These are phyloP conservation scores for Panulirus ornatus DNA, from an alignment of 1,140 invertebrate species.

Conservation along the genomic window DNA sequence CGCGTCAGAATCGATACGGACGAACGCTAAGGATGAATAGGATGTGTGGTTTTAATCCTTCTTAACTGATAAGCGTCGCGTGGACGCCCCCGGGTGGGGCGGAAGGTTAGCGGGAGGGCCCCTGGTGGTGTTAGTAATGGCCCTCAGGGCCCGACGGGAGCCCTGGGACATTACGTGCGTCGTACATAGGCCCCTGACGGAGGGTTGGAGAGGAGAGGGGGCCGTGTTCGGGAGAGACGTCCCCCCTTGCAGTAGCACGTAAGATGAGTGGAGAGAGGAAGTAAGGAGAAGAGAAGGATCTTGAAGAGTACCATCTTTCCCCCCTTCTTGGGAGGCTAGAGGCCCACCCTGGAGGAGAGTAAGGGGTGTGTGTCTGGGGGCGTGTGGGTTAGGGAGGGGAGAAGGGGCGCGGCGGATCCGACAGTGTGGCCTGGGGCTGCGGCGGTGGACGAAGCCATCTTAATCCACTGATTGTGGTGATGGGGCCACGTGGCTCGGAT, in stretches of 20 bases:
- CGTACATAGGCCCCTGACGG: not conserved
- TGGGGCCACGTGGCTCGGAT: not conserved
- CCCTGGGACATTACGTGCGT: not conserved
- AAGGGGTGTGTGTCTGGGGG: not conserved
- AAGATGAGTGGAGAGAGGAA: not conserved
- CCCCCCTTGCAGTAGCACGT: no score
- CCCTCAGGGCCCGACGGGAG: not conserved
- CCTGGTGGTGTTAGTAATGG: no score
- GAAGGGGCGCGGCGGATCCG: not conserved
- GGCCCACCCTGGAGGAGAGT: not conserved
- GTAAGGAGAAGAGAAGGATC: not conserved
- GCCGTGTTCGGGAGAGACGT: not conserved
- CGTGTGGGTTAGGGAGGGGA: not conserved
- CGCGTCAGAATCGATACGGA: slow-evolving; percentile 56
- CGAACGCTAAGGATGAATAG: slow-evolving; percentile 34
- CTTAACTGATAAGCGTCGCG: slow-evolving; percentile 56
- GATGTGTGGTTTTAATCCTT: slow-evolving; percentile 51
- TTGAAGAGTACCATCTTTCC: no score
- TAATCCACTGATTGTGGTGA: not conserved
- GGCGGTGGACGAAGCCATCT: not conserved
- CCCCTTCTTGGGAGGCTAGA: no score
- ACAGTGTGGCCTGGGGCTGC: not conserved
- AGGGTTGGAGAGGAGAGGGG: not conserved
- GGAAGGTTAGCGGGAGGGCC: not conserved
- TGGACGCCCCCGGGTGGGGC: not conserved